Base-by-base conservation (phyloP, 2,888 invertebrate genomes). In the Leptinotarsa tumamoca region DNA sequence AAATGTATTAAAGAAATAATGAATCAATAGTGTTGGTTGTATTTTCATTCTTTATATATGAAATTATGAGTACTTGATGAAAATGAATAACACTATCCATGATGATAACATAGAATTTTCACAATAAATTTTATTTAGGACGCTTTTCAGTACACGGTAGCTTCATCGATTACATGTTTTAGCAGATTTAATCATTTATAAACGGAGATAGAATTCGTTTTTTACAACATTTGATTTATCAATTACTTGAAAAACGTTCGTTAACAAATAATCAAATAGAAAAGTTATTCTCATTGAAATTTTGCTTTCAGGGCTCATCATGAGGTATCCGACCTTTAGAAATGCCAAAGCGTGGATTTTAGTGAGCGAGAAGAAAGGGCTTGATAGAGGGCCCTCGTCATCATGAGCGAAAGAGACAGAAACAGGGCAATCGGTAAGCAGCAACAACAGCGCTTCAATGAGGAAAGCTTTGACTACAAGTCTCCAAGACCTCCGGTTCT, bases 401-500 rank as follows among this genome's bases (percentile, higher is more conserved):
- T 83, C 84, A 87, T 87, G 87, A 86, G 81, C 80, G 85, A 86
- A 73, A 79, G 83, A 68, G 85, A 85, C 27, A 79, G 75, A 21
- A 71, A 73, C 50, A 81, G 74, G 63, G 74, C 78, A 63, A 69
- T 72, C 71, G 63, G 61, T 74, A 77, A 75, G 74, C 74, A 74
- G 51, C 78, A 80, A 63, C 79, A 82, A n/a, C 79, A 82, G 80
- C 81, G 83, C 79, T 82, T 79, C 81, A 83, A 87, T 85, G 86
- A 86, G 77, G 82, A 79, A 77, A 75, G 76, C 75, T 88, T 88
- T 79, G 87, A 88, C 81, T 92, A 93, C 89, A 93, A 93, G 90
- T 92, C 93, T 89, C 95, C 95, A 88, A 91, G 95, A 91, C 95
- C 95, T 89, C 95, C 95, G 86, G 95, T 95, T 87, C 93, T 94